Percentiles rank a stretch among this genome's conserved stretches.
These are phyloP conservation scores for Masticophis lateralis DNA, from an alignment of 2,797 vertebrate species.

Conservation along the genomic window DNA sequence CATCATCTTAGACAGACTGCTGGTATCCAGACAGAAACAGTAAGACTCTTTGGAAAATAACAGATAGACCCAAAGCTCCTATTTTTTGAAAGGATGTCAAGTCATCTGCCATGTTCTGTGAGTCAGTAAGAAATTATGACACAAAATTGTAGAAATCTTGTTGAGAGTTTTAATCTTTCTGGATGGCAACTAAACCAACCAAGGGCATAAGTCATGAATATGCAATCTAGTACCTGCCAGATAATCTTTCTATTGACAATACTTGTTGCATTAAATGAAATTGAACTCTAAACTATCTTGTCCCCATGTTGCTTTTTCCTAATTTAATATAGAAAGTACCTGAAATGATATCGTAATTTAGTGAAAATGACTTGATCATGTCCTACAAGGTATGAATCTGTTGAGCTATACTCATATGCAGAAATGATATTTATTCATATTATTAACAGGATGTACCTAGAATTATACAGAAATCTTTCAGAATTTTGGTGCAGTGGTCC, in stretches of 20 bases:
- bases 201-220: neutral
- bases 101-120: conserved; percentile 24
- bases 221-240: neutral
- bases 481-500: neutral
- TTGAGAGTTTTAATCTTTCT: conserved; percentile 20
- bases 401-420: neutral
- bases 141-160: conserved; percentile 33
- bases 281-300: neutral
- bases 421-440: neutral
- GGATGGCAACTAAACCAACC: neutral
- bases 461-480: neutral
- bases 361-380: neutral
- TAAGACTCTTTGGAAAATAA: conserved; percentile 34
- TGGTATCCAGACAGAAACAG: neutral
- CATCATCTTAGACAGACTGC: conserved; percentile 24
- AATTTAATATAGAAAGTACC: neutral
- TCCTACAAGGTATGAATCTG: neutral
- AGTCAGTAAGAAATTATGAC: conserved; percentile 40
- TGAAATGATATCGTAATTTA: neutral
- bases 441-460: neutral
- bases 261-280: neutral
- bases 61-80: conserved; percentile 29
- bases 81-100: conserved; percentile 25
- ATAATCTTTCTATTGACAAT: neutral
- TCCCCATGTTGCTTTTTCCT: neutral